Evolutionary conservation across 1,140 invertebrate genomes (phyloP).

Genomic region (Anoplolepis gracilipes): DNA sequence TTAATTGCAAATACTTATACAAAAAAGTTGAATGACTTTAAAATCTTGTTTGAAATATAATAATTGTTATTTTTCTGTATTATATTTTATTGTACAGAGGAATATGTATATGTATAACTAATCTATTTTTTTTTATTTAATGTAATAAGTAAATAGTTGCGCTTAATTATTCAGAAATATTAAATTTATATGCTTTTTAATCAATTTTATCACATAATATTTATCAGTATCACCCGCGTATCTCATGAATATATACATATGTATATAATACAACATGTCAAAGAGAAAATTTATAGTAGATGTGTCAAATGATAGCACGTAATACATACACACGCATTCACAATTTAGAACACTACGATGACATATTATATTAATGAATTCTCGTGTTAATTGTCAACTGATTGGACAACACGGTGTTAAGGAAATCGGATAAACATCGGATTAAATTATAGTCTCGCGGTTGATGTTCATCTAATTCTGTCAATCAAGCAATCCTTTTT

Average conservation of each 20-base stretch:
- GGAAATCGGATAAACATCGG: slow-evolving; percentile 42
- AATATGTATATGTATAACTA: background rate
- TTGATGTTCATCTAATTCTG: slow-evolving; percentile 70
- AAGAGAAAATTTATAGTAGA: background rate
- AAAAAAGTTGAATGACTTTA: background rate
- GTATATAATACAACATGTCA: background rate
- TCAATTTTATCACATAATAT: background rate
- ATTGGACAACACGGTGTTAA: background rate
- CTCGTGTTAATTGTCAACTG: background rate
- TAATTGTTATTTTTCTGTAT: background rate
- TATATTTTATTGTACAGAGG: background rate
- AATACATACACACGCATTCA: background rate
- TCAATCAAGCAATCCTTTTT: slow-evolving; percentile 76
- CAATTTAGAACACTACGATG: background rate
- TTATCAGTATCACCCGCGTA: background rate
- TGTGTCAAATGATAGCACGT: background rate
- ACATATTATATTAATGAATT: slow-evolving; percentile 1
- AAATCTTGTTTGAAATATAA: background rate
- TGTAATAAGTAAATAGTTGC: background rate
- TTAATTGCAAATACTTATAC: background rate
- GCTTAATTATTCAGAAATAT: too few species aligned
- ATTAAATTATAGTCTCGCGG: slow-evolving; percentile 59
- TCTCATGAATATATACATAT: background rate
- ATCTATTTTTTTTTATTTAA: background rate
- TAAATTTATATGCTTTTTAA: too few species aligned